Conservation (phyloP, 2,888 invertebrate genomes). For the Rhagonycha lutea region DNA sequence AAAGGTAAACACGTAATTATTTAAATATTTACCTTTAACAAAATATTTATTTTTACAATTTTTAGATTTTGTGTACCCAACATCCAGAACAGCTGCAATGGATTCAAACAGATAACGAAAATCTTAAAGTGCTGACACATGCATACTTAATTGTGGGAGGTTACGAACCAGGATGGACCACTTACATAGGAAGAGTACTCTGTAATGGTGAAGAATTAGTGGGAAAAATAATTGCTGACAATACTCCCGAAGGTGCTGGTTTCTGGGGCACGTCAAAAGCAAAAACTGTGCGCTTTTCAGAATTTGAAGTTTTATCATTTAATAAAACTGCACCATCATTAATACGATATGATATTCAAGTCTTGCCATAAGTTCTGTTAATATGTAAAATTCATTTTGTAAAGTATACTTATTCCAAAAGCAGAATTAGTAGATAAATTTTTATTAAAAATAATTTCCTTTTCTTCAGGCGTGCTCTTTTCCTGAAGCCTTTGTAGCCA, state of each 20-base stretch:
- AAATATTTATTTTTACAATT: background rate
- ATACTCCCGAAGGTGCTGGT: too few relatives aligned
- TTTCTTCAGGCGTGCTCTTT: too few relatives aligned
- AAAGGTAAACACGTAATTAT: background rate
- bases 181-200: conserved; percentile 16
- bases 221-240: background rate
- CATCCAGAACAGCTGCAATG: conserved; percentile 20
- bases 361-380: too few relatives aligned
- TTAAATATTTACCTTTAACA: background rate
- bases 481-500: too few relatives aligned
- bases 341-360: too few relatives aligned
- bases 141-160: conserved; percentile 14
- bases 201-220: background rate
- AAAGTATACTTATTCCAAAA: too few relatives aligned
- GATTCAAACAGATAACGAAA: conserved; percentile 9
- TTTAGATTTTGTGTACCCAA: conserved; percentile 18
- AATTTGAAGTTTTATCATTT: too few relatives aligned
- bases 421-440: too few relatives aligned
- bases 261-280: background rate
- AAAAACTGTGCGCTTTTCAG: too few relatives aligned
- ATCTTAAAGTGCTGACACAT: background rate
- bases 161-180: background rate
- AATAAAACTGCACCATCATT: too few relatives aligned
- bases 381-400: too few relatives aligned
- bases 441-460: too few relatives aligned